Conservation (phyloP, 1,140 invertebrate species). For the Phortica variegata region DNA sequence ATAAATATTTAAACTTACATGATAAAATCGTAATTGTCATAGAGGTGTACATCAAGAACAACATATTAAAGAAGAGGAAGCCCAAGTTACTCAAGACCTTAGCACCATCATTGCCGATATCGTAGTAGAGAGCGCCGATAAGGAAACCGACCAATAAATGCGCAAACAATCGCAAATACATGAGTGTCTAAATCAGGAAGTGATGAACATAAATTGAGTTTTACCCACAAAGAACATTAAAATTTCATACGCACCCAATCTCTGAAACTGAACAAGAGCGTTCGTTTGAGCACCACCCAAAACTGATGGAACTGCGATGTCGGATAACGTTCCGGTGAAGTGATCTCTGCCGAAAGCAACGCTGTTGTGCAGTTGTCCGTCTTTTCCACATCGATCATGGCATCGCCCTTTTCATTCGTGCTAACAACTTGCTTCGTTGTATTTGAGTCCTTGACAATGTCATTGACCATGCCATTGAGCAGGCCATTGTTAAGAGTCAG, state of each 20-base stretch:
- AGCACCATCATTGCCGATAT: constrained; percentile 90
- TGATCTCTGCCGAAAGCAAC: constrained; percentile 63
- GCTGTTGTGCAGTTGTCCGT: constrained; percentile 67
- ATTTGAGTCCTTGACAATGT: constrained; percentile 64
- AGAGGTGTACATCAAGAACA: constrained; percentile 97
- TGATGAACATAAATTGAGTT: background rate
- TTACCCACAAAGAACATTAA: no score
- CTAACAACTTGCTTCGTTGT: constrained; percentile 22
- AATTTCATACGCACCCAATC: constrained; percentile 71
- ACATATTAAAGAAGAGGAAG: constrained; percentile 96
- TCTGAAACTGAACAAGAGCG: constrained; percentile 75
- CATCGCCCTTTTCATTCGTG: constrained; percentile 50
- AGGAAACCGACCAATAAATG: constrained; percentile 89
- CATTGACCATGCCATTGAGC: constrained; percentile 63
- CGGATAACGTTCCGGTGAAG: constrained; percentile 71
- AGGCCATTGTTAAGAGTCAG: constrained; percentile 42
- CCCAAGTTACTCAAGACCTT: constrained; percentile 95
- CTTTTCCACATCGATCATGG: constrained; percentile 62
- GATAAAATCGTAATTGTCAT: constrained; percentile 98
- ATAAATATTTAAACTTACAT: constrained; percentile 66
- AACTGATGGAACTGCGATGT: constrained; percentile 76
- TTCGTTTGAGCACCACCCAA: constrained; percentile 77
- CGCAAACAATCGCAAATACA: constrained; percentile 89
- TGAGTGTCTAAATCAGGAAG: constrained; percentile 77
- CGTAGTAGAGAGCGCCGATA: constrained; percentile 89